These are phyloP conservation scores for Strongylocentrotus purpuratus DNA, from an alignment of 35 echinoderm and acorn worm species.

Conservation along the genomic window DNA sequence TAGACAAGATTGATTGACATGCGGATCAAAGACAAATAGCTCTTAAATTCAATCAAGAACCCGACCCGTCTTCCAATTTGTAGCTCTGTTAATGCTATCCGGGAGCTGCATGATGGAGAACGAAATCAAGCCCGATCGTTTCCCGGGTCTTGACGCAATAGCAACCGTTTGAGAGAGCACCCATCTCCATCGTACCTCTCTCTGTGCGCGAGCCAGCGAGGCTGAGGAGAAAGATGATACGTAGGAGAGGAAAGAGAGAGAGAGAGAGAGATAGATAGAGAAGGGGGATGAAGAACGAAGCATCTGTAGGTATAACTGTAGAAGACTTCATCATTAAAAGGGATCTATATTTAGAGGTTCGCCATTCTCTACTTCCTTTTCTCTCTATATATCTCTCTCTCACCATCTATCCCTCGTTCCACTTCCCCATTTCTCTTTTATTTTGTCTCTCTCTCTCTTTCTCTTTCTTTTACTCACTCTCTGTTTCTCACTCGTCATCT, in stretches of 20 bases:
- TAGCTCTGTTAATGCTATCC: conserved; percentile 47
- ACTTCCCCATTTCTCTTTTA: neutral
- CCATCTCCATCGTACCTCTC: neutral
- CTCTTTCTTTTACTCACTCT: neutral
- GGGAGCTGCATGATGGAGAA: conserved; percentile 21
- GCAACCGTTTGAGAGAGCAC: neutral
- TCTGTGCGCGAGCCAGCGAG: neutral
- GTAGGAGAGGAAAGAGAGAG: neutral
- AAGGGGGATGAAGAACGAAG: neutral
- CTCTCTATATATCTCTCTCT: neutral
- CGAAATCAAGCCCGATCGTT: conserved; percentile 35
- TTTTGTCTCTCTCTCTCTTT: neutral
- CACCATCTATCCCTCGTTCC: neutral
- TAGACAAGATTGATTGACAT: conserved; percentile 50
- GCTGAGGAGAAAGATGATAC: neutral
- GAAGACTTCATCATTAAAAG: conserved; percentile 15
- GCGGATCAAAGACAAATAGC: conserved; percentile 51
- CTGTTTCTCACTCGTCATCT: neutral
- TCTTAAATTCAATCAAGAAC: conserved; percentile 54
- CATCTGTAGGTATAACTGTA: neutral
- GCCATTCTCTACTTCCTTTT: neutral
- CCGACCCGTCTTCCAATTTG: conserved; percentile 36
- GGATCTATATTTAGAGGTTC: neutral
- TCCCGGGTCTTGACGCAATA: conserved; percentile 19
- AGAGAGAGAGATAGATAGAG: neutral